phyloP scores from a whole-genome alignment of 2,113 vertebrate genomes.

The Grantiella picta region DNA sequence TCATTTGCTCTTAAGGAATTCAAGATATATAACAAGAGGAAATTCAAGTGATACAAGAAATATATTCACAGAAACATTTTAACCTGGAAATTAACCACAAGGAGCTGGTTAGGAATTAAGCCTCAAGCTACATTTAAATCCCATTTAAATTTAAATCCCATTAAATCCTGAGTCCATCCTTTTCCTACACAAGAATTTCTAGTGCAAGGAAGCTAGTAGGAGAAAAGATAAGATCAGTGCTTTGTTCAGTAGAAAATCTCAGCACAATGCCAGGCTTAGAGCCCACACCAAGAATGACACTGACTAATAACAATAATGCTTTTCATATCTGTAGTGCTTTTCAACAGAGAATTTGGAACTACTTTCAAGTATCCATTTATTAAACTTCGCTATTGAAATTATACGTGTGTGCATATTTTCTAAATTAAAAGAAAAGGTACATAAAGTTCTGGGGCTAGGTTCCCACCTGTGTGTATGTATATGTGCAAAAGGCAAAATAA shows the following conservation, averaged over 20 bases:
- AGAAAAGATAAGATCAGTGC: not conserved
- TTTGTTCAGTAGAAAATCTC: not conserved
- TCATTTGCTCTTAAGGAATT: not conserved
- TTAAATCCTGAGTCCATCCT: not conserved
- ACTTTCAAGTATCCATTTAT: not conserved
- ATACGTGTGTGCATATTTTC: accelerated
- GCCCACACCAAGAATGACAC: not conserved
- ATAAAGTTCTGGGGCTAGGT: not conserved
- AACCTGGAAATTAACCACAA: slow-evolving; percentile 1
- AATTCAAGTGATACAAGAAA: not conserved
- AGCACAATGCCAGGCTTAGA: not conserved
- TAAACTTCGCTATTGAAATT: not conserved
- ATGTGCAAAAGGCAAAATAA: not conserved
- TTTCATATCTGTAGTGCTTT: not conserved
- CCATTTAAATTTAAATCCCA: not conserved
- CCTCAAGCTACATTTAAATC: not conserved
- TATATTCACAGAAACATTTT: not conserved
- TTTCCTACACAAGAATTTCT: not conserved
- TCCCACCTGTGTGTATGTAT: too few species aligned
- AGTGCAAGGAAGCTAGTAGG: not conserved
- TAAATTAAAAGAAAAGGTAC: not conserved
- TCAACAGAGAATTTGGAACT: not conserved
- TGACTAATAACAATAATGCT: not conserved
- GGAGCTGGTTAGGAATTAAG: not conserved
- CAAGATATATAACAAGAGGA: not conserved